Base-by-base conservation (phyloP, 1,140 invertebrate genomes). In the Frieseomelitta varia region DNA sequence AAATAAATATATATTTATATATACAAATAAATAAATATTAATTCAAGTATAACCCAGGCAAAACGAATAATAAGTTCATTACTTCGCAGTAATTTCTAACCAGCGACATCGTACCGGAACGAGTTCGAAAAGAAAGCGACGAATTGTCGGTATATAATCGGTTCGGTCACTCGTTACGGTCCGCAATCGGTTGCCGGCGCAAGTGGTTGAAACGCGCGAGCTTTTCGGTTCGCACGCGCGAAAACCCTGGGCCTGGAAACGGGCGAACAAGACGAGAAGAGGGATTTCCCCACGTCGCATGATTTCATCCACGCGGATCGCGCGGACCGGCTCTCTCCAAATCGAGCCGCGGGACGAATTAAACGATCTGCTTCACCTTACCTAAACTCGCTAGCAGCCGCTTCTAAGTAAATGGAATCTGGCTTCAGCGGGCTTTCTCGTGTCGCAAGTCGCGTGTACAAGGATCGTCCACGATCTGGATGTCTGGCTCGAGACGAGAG, bases 251-350 rank as follows among this genome's bases (percentile, higher is more conserved):
- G 34, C 19, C 21, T 53, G 63, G 14, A n/a, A 63, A 73, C 56
- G 27, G n/a, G n/a, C 27, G 56, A 12, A 72, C 24, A 63, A 80
- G 47, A 65, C 39, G n/a, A 55, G 21, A 21, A 65, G 24, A 30
- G 30, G 21, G 56, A 74, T n/a, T n/a, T n/a, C n/a, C n/a, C 47
- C 79, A 12, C 19, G 79, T 34, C 27, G 56, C 58, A 51, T 71
- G 71, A 67, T 81, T 81, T 81, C 71, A 81, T 81, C 72, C 72
- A 71, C 47, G 15, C 47, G 24, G 30, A 1, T 30, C 30, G 17
- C 34, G 34, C 71, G 47, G 8, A 55, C 21, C 56, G 24, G 4
- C 14, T 47, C 24, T 47, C 24, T 47, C 56, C 71, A 11, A 67
- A 63, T 81, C 71, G 27, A 75, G 30, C 27, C 56, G 24, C 12